These are phyloP conservation scores for Indicator maculatus DNA, from an alignment of 2,113 vertebrate species.

Conservation along the genomic window DNA sequence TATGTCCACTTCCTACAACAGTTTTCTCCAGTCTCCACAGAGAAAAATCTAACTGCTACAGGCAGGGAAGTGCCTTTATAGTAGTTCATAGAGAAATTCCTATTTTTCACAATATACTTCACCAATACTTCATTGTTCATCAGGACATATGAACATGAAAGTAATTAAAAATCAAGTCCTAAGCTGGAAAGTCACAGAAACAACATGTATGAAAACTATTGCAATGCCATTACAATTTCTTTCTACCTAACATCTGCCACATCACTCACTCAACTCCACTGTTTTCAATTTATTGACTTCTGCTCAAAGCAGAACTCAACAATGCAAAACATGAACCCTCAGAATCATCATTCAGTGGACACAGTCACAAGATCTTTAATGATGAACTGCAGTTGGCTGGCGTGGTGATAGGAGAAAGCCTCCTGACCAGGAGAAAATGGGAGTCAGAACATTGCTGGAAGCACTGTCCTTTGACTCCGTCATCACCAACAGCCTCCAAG, in stretches of 20 bases:
- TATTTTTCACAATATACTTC: not conserved
- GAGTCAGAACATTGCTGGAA: not conserved
- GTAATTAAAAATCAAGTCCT: not conserved
- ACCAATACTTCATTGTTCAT: not conserved
- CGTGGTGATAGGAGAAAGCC: not conserved
- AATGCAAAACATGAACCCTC: not conserved
- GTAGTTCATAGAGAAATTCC: not conserved
- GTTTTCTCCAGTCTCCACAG: not conserved
- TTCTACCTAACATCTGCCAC: not conserved
- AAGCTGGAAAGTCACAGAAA: not conserved
- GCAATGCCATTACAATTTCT: not conserved
- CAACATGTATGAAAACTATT: not conserved
- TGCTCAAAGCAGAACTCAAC: not conserved
- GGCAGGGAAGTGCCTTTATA: not conserved
- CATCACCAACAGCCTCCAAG: not conserved
- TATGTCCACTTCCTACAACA: not conserved
- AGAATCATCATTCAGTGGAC: not conserved
- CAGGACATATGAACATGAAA: not conserved
- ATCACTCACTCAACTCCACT: not conserved
- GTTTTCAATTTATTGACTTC: not conserved
- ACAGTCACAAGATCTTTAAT: not conserved
- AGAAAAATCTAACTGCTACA: not conserved
- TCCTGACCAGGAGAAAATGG: not conserved
- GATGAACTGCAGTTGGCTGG: not conserved
- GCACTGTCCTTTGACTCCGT: fast-evolving